phyloP scores from a whole-genome alignment of 2,888 invertebrate species.

The Thera obeliscata region DNA sequence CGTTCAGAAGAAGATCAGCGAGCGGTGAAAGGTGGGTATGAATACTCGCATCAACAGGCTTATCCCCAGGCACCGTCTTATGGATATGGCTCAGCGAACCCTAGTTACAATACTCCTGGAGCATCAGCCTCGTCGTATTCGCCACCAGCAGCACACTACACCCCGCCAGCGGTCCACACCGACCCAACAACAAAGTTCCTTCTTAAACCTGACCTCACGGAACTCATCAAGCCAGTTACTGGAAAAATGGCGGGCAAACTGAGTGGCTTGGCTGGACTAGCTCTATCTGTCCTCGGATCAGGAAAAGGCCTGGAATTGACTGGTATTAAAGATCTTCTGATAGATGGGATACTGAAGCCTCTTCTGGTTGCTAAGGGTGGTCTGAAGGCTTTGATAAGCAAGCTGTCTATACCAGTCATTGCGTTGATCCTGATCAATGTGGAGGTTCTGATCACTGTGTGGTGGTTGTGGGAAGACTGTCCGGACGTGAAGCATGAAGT shows the following conservation, averaged over 20 bases:
- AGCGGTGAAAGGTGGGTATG: constrained; percentile 37
- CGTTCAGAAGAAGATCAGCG: constrained; percentile 29
- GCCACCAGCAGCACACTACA: constrained; percentile 33
- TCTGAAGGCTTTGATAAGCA: constrained; percentile 70
- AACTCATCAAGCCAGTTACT: constrained; percentile 61
- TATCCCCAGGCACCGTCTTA: constrained; percentile 40
- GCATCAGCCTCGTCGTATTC: constrained; percentile 22
- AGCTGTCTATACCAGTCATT: constrained; percentile 72
- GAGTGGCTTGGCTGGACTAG: constrained; percentile 64
- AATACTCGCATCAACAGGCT: constrained; percentile 33
- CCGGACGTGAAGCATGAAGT: constrained; percentile 45
- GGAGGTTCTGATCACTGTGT: constrained; percentile 71
- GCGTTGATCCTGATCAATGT: constrained; percentile 71
- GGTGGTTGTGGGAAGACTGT: constrained; percentile 83
- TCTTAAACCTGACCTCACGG: constrained; percentile 53
- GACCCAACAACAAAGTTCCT: constrained; percentile 47
- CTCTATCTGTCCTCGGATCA: constrained; percentile 60
- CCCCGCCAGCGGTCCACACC: constrained; percentile 38
- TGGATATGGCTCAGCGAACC: constrained; percentile 32
- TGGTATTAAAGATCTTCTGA: constrained; percentile 68
- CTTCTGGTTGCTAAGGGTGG: constrained; percentile 67
- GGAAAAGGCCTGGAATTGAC: constrained; percentile 60
- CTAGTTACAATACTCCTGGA: constrained; percentile 28
- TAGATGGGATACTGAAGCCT: constrained; percentile 72
- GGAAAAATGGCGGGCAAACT: constrained; percentile 64